A percentile compares a stretch with the other conserved stretches of the same genome.
Evolutionary conservation across 2,797 vertebrate genomes (phyloP).

Genomic region (Odontamblyopus rebecca): DNA sequence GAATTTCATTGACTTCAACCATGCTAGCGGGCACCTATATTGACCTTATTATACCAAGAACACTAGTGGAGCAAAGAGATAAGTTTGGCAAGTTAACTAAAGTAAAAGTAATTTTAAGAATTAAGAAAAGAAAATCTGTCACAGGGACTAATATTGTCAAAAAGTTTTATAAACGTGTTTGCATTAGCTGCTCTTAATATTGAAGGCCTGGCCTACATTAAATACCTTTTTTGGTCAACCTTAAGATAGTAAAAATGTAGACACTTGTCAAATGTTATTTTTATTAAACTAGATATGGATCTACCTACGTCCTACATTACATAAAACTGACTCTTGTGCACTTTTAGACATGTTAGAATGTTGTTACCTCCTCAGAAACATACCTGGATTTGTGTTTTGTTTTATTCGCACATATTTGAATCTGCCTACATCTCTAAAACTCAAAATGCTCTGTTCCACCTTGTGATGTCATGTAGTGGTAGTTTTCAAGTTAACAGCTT

Average conservation of each 20-base stretch:
- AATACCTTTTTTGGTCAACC: neutral
- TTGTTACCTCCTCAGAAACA: no score
- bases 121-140: constrained; percentile 16
- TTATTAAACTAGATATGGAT: neutral
- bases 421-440: no score
- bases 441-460: no score
- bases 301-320: no score
- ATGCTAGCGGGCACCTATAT: constrained; percentile 62
- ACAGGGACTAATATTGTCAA: constrained; percentile 9
- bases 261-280: neutral
- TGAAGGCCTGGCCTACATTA: neutral
- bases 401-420: no score
- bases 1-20: constrained; percentile 70
- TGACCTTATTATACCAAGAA: constrained; percentile 50
- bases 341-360: no score
- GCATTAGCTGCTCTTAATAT: neutral
- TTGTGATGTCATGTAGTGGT: no score
- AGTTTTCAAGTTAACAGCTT: no score
- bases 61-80: constrained; percentile 50
- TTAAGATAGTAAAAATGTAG: neutral
- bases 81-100: constrained; percentile 33
- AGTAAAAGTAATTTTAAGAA: constrained; percentile 27
- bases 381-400: no score
- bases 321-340: no score
- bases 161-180: neutral